These are phyloP conservation scores for Eristalinus sepulchralis DNA, from an alignment of 2,888 invertebrate species.

Conservation along the genomic window DNA sequence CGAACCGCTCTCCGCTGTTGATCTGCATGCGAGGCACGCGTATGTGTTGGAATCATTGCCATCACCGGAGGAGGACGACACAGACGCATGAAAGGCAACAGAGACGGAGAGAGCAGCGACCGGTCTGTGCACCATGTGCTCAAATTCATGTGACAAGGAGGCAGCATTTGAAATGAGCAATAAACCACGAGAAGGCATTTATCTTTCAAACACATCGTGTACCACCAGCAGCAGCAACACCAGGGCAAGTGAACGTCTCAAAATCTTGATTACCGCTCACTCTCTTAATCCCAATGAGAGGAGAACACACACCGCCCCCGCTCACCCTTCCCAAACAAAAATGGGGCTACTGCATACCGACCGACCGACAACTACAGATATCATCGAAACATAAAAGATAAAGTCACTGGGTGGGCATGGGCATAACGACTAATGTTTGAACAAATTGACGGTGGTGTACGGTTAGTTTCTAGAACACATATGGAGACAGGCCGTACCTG, in stretches of 20 bases:
- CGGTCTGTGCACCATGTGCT: not conserved
- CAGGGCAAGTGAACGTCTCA: not conserved
- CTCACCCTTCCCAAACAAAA: not conserved
- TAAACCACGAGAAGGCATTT: not conserved
- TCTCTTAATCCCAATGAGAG: not conserved
- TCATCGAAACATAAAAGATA: not conserved
- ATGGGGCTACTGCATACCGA: not conserved
- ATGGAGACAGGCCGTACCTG: not conserved
- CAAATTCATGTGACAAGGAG: not conserved
- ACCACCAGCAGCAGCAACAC: not conserved
- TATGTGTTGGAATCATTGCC: not conserved
- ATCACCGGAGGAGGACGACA: not conserved
- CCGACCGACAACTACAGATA: not conserved
- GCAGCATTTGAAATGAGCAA: not conserved
- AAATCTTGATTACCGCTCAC: not conserved
- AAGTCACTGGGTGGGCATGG: not conserved
- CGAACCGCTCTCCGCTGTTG: not conserved
- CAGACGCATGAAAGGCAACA: not conserved
- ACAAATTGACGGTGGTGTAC: not conserved
- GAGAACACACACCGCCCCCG: not conserved
- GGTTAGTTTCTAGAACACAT: not conserved
- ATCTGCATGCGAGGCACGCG: constrained; percentile 33
- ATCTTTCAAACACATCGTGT: not conserved
- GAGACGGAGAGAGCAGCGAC: not conserved
- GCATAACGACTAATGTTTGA: not conserved